These are phyloP conservation scores for Conger conger DNA, from an alignment of 2,113 vertebrate species.

Conservation along the genomic window DNA sequence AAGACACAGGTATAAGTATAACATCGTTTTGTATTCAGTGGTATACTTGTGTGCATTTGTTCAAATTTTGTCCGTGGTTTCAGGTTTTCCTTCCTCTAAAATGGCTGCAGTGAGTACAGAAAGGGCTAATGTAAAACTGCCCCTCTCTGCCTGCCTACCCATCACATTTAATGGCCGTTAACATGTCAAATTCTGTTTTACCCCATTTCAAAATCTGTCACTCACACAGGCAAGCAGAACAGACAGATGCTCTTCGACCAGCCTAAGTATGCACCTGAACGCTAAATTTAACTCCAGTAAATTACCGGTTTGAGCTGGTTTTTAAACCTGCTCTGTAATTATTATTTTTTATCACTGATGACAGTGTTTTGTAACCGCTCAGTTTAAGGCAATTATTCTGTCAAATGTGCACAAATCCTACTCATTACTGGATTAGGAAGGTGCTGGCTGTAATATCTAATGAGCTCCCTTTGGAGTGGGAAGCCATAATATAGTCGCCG, in stretches of 20 bases:
- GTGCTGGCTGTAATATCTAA: conserved; percentile 35
- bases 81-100: not conserved
- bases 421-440: conserved; percentile 48
- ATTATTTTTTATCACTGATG: conserved; percentile 19
- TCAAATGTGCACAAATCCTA: conserved; percentile 55
- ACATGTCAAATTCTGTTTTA: not conserved
- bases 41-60: not conserved
- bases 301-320: not conserved
- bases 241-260: not conserved
- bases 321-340: conserved; percentile 1
- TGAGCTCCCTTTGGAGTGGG: not conserved
- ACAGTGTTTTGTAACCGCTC: conserved; percentile 32
- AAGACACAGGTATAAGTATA: not conserved
- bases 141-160: not conserved
- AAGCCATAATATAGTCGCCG: not conserved
- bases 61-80: not conserved
- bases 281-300: conserved; percentile 4
- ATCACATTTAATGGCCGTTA: not conserved
- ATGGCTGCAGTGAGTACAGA: not conserved
- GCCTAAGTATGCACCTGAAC: not conserved
- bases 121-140: not conserved
- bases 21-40: not conserved
- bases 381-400: conserved; percentile 44
- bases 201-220: not conserved
- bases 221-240: not conserved